Base-by-base conservation (phyloP, 1,140 invertebrate genomes). In the Bradynema listronoti region DNA sequence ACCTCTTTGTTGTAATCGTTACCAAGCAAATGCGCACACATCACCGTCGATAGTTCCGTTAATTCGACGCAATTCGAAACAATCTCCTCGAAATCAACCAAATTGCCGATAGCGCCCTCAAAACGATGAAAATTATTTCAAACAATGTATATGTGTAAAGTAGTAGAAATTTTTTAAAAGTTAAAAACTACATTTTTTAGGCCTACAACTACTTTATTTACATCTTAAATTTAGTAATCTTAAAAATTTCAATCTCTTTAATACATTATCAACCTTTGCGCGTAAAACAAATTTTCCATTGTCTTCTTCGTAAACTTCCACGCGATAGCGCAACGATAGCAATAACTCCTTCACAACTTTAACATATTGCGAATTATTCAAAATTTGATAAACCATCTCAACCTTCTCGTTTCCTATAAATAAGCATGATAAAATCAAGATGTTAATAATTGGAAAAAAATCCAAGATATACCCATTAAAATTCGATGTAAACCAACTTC, bases 71-170 rank as follows among this genome's bases (percentile, higher is more conserved):
- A 43, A 6, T 27, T 34, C 11, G 63, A 25, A 47, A 65, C 61
- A 0, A 61, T 42, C 5, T 61, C 58, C 32, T 61, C 63, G 61
- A 61, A 61, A 27, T 63, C 58, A 2, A 29, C 61, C 19, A 61
- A 16, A 65, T 61, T 61, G 16, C 58, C 58, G 1, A 61, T 22
- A 27, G 27, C 30, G 14, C 58, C 58, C 58, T 61, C 11, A 55
- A 53, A 55, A 11, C 11, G 0, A 22, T 43, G 51, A 4, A 19
- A 56, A 33, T 43, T 27, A 1, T n/a, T 7, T 19, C 9, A 49
- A 5, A 19, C n/a, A 49, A 36, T 14, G 24, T 7, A 56, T 43
- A 11, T 57, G 16, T 58, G 4, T 19, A 52, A 11, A 39, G n/a
- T n/a, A n/a, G n/a, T n/a, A n/a, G n/a, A n/a, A n/a, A n/a, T n/a